Evolutionary conservation across 2,113 vertebrate species (phyloP).

Genomic region (Passer domesticus): DNA sequence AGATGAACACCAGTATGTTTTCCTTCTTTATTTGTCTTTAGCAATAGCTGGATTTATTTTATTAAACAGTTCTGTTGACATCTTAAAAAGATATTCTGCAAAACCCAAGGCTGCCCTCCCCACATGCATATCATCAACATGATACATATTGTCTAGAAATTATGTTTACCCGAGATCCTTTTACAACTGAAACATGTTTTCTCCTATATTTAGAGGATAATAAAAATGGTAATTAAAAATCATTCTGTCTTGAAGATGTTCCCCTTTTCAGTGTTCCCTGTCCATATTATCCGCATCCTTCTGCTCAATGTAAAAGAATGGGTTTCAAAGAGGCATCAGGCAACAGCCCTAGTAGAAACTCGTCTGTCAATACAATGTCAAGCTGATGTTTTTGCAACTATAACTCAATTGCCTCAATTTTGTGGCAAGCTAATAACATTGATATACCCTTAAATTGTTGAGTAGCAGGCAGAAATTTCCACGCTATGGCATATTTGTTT

Average conservation of each 20-base stretch:
- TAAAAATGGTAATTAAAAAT: not conserved
- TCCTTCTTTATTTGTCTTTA: not conserved
- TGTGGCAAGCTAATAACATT: not conserved
- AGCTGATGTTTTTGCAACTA: not conserved
- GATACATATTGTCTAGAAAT: not conserved
- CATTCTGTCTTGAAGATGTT: not conserved
- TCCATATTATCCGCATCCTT: not conserved
- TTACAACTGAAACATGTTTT: not conserved
- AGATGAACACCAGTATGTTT: not conserved
- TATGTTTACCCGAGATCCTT: not conserved
- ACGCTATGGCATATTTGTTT: not conserved
- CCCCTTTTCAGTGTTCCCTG: not conserved
- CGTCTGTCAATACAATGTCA: not conserved
- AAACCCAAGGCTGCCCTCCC: not conserved
- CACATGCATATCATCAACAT: not conserved
- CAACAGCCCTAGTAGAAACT: not conserved
- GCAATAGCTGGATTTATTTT: not conserved
- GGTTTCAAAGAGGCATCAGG: not conserved
- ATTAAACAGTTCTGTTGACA: not conserved
- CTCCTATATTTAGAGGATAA: not conserved
- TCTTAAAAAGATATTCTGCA: not conserved
- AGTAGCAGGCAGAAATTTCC: not conserved
- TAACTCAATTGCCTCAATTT: not conserved
- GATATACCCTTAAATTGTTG: not conserved
- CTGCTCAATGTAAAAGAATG: not conserved